Evolutionary conservation across 2,888 invertebrate species (phyloP).

Genomic region (Agrochola macilenta): DNA sequence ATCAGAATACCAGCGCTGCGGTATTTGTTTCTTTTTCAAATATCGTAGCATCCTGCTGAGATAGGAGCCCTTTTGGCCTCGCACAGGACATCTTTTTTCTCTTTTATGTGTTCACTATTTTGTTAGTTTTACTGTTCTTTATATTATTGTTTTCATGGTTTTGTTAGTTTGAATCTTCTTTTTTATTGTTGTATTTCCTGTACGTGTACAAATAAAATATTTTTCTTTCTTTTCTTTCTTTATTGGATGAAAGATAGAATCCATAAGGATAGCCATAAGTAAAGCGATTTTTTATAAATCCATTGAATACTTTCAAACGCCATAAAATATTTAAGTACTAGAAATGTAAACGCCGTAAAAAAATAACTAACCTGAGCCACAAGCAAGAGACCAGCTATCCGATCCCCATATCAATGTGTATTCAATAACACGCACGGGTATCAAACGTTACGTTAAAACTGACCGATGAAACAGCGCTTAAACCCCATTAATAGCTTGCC

Average conservation of each 20-base stretch:
- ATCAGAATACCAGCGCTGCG: too few species aligned
- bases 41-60: too few species aligned
- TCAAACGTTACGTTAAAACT: conserved; percentile 78
- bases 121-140: too few species aligned
- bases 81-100: too few species aligned
- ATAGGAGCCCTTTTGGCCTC: too few species aligned
- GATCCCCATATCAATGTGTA: conserved; percentile 66
- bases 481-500: conserved; percentile 59
- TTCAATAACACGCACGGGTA: conserved; percentile 74
- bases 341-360: not conserved
- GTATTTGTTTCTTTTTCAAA: too few species aligned
- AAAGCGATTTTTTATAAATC: not conserved
- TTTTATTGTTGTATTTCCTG: too few species aligned
- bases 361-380: not conserved
- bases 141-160: too few species aligned
- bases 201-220: too few species aligned
- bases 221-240: too few species aligned
- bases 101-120: too few species aligned
- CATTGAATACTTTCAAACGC: not conserved
- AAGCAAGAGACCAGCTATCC: conserved; percentile 24
- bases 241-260: not conserved
- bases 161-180: too few species aligned
- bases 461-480: conserved; percentile 77
- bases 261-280: not conserved
- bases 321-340: not conserved